Base-by-base conservation (phyloP, 1,140 invertebrate species). In the Brachionus calyciflorus region DNA sequence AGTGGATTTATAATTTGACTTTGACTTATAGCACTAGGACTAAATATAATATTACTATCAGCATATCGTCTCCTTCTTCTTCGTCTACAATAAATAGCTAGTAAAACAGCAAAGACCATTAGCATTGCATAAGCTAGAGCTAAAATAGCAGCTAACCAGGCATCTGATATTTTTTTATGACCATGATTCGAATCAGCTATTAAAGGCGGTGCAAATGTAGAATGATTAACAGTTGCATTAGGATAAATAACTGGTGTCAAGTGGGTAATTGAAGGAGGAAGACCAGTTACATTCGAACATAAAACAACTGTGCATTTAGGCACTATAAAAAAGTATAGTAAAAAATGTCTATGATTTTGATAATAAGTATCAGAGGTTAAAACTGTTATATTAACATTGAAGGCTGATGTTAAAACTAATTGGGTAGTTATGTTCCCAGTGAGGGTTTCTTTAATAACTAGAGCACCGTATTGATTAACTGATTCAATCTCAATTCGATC, bases 401-500 rank as follows among this genome's bases (percentile, higher is more conserved):
- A 73, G 5, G 69, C 30, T 24, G 69, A 73, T 73, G 51, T 55
- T 9, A 55, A 12, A 28, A 73, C 69, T 46, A 73, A 41, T 53
- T 73, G 28, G 14, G 69, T 73, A 17, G 69, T 73, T 24, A 73
- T 17, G 40, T 73, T 73, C 40, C 69, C 69, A n/a, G 46, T 73
- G 2, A 73, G 21, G n/a, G 69, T 73, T 24, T 73, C 69, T 55
- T 37, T 73, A 7, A 51, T 73, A 10, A 55, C 51, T 46, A 73
- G 30, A 30, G 51, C 69, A 19, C 69, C 69, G 26, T 73, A 55
- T 73, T 49, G 69, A 55, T 73, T 73, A 10, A 51, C 51, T 2
- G 44, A 40, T 51, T 73, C 69, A n/a, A 73, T 55, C 40, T 55
- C 30, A 55, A 73, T 49, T 37, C 69, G 69, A 73, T 73, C 69